Evolutionary conservation across 1,140 invertebrate genomes (phyloP), one percentile per base, ranked within the genome.

Genomic region (Oncopodura yosiiana): DNA sequence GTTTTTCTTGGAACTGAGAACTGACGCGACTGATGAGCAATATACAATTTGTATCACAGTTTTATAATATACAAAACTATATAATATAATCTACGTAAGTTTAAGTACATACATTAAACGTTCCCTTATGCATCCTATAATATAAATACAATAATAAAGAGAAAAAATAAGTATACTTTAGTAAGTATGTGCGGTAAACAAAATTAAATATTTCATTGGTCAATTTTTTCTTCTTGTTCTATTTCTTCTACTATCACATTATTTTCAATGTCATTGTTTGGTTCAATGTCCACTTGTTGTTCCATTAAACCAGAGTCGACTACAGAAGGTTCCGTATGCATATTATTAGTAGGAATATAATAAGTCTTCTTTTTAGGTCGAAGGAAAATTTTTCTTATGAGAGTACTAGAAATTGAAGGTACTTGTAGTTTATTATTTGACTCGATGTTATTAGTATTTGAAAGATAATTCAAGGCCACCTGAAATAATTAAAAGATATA

Each of bases 351-450:
- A 34, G 30, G 19, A 43, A 23, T 21, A 34, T 14, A 16, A 8
- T 23, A 30, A 8, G 5, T 24, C 23, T 36, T 44, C 27, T 30
- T 23, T 18, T 71, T 72, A 37, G 63, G 66, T 37, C 49, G 60
- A 26, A 77, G 75, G 56, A 69, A 71, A 2, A 86, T 49, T 53
- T 80, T 75, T 63, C 82, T 74, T 5, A 81, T 82, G 2, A 86
- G 68, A 70, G 80, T 84, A 1, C 78, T 77, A 0, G 77, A 77
- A 4, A 81, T 73, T 32, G 75, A 81, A 0, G 83, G 81, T 16
- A 84, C 75, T 68, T 86, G 83, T 58, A 81, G 83, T 62, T 78
- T 78, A n/a, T 73, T 67, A 58, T 79, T 73, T 67, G 77, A 73
- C 18, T 63, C 63, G 1, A 69, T 62, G 43, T 77, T 64, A 0